Evolutionary conservation across 2,113 vertebrate species (phyloP).

Genomic region (Neolamprologus devosi): DNA sequence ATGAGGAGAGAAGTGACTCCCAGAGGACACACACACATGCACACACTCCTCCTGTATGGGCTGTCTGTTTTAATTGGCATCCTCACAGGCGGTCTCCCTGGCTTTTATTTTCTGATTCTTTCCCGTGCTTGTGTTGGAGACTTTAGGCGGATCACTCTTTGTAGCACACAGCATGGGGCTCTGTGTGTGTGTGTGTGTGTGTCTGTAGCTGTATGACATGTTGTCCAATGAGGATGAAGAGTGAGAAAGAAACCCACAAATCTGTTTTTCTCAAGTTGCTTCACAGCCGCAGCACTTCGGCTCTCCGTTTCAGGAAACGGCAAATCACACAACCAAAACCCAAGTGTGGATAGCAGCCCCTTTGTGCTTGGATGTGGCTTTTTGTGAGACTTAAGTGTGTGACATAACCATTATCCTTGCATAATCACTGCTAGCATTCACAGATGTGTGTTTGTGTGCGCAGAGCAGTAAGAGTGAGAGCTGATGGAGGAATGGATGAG

Average conservation of each 20-base stretch:
- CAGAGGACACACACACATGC: background rate
- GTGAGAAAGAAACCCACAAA: background rate
- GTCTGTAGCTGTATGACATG: background rate
- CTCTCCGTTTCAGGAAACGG: background rate
- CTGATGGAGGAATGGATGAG: background rate
- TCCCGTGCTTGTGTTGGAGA: background rate
- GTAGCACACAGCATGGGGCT: background rate
- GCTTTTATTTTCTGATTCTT: constrained; percentile 27
- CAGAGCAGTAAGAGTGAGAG: background rate
- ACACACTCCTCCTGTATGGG: background rate
- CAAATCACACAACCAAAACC: background rate
- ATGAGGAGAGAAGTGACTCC: constrained; percentile 24
- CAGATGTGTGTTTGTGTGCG: background rate
- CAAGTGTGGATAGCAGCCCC: background rate
- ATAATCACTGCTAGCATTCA: background rate
- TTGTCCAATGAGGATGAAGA: background rate
- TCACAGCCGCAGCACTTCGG: background rate
- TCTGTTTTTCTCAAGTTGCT: constrained; percentile 12
- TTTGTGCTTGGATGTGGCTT: constrained; percentile 10
- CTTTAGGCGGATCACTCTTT: background rate
- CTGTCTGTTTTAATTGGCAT: constrained; percentile 45
- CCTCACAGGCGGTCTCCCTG: background rate
- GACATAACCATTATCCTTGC: constrained; percentile 26
- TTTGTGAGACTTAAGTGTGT: background rate
- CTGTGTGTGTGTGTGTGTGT: background rate